A percentile compares a stretch with the other conserved stretches of the same genome.
These are phyloP conservation scores for Micrasema minimum DNA, from an alignment of 1,140 invertebrate species.

Conservation along the genomic window DNA sequence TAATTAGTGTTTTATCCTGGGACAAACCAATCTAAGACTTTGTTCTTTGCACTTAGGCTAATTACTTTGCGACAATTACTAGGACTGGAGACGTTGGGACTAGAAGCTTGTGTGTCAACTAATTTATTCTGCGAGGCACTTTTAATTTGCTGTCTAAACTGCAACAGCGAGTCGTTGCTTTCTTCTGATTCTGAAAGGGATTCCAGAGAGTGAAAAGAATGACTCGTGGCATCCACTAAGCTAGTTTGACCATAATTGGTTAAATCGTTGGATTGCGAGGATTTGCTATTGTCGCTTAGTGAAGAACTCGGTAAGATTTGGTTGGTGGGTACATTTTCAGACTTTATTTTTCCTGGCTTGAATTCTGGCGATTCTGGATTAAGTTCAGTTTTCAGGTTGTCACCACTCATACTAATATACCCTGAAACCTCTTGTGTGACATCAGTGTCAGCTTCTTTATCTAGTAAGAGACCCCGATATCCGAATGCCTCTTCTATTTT, in stretches of 20 bases:
- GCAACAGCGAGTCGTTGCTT: too few relatives aligned
- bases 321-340: too few relatives aligned
- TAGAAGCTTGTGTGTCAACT: not conserved
- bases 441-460: not conserved
- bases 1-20: not conserved
- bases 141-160: not conserved
- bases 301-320: too few relatives aligned
- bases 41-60: not conserved
- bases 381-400: not conserved
- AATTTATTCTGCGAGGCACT: not conserved
- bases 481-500: slow-evolving; percentile 11
- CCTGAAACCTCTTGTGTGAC: not conserved
- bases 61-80: not conserved
- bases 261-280: too few relatives aligned
- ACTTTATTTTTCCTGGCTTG: not conserved
- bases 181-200: too few relatives aligned
- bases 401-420: not conserved
- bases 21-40: slow-evolving; percentile 2
- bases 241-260: too few relatives aligned
- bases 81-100: not conserved
- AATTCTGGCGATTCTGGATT: slow-evolving; percentile 14
- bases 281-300: too few relatives aligned
- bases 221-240: too few relatives aligned
- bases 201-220: too few relatives aligned
- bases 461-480: not conserved